Conservation (phyloP, 2,888 invertebrate species). For the Parascotia fuliginaria region DNA sequence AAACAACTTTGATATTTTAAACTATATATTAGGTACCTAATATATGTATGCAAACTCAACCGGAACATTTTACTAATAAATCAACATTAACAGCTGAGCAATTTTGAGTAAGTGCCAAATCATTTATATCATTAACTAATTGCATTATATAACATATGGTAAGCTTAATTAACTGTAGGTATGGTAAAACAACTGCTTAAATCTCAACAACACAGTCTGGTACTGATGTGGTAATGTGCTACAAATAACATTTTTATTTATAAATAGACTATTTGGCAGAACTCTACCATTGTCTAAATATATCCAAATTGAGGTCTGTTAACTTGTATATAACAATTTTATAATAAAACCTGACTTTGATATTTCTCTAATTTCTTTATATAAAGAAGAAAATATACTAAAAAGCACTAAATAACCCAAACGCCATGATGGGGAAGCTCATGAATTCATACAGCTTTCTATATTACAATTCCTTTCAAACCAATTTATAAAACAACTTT, state of each 20-base stretch:
- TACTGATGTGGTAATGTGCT: constrained; percentile 24
- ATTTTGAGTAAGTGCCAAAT: constrained; percentile 15
- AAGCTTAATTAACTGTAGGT: constrained; percentile 14
- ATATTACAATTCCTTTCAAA: constrained; percentile 46
- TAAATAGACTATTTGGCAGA: constrained; percentile 19
- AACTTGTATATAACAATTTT: constrained; percentile 29
- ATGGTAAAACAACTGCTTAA: constrained; percentile 37
- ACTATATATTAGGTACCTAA: constrained; percentile 6
- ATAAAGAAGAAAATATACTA: constrained; percentile 51
- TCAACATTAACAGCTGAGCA: constrained; percentile 19
- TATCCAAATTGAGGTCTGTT: constrained; percentile 47
- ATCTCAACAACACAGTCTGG: constrained; percentile 34
- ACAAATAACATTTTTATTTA: constrained; percentile 20
- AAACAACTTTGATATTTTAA: not conserved
- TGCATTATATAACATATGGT: too few species aligned
- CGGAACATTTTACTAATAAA: constrained; percentile 13
- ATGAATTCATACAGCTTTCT: constrained; percentile 43
- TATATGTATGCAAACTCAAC: constrained; percentile 20
- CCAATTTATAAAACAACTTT: constrained; percentile 33
- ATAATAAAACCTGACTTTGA: constrained; percentile 38
- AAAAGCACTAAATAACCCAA: constrained; percentile 51
- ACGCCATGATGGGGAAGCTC: constrained; percentile 44
- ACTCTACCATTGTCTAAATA: constrained; percentile 30
- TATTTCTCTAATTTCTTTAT: constrained; percentile 43
- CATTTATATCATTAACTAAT: constrained; percentile 15